Conservation (phyloP, 1,140 invertebrate genomes). For the Pectinophora gossypiella region DNA sequence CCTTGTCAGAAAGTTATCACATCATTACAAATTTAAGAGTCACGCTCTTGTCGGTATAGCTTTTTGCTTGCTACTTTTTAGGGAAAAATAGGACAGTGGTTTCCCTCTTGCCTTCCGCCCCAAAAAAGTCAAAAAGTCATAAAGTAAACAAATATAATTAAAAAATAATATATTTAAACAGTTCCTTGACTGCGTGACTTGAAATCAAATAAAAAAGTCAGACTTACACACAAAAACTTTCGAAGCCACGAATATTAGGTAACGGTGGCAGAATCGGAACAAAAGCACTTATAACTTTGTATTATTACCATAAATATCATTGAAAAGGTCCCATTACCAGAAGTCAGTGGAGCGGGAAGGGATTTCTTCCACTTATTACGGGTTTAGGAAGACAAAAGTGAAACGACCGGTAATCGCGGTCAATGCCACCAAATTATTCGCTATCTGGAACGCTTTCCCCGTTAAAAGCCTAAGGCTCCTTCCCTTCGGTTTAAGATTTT, state of each 20-base stretch:
- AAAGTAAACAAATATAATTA: too few species aligned
- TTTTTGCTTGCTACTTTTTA: too few species aligned
- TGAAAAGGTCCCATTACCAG: conserved; percentile 2
- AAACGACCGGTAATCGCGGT: conserved; percentile 3
- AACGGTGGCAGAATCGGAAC: background rate
- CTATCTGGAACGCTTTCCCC: background rate
- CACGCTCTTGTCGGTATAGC: too few species aligned
- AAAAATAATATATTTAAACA: too few species aligned
- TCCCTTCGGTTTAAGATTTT: background rate
- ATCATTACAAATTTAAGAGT: too few species aligned
- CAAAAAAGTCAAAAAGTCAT: too few species aligned
- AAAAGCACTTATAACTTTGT: conserved; percentile 1
- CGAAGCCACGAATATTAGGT: background rate
- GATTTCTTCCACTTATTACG: conserved; percentile 3
- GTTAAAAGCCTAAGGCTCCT: background rate
- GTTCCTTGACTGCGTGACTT: too few species aligned
- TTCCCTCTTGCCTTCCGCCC: too few species aligned
- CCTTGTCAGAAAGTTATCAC: too few species aligned
- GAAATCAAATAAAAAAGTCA: background rate
- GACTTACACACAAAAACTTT: background rate
- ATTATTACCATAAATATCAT: conserved; percentile 5
- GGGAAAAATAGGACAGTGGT: too few species aligned
- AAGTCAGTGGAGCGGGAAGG: background rate
- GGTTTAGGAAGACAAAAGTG: conserved; percentile 3
- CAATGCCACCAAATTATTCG: conserved; percentile 1